Evolutionary conservation across 2,113 vertebrate genomes (phyloP).

Genomic region (Anhinga rufa): DNA sequence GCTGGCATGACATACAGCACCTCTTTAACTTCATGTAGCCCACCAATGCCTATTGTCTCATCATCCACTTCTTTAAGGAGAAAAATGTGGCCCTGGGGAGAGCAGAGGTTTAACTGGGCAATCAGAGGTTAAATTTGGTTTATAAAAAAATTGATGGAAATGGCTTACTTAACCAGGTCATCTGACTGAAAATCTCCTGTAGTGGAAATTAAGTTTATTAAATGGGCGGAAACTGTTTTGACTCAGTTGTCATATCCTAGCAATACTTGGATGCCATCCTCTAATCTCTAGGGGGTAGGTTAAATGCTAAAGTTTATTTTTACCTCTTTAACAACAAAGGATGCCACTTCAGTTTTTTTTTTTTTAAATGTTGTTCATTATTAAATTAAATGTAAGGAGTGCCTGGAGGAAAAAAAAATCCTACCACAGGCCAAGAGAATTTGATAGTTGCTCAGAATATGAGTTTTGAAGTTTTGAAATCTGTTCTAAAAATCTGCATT

Average conservation of each 20-base stretch:
- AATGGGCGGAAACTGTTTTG: not conserved
- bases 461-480: not conserved
- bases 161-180: not conserved
- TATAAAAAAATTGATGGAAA: not conserved
- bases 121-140: not conserved
- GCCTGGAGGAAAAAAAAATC: not conserved
- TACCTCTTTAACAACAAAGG: not conserved
- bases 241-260: not conserved
- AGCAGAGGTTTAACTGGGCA: not conserved
- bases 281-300: not conserved
- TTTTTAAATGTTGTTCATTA: fast-evolving
- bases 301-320: not conserved
- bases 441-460: not conserved
- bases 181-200: not conserved
- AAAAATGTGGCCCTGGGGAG: not conserved
- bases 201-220: not conserved
- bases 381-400: not conserved
- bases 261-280: not conserved
- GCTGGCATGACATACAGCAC: not conserved
- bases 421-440: not conserved
- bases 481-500: not conserved
- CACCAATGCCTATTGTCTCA: not conserved
- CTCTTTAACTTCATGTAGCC: not conserved
- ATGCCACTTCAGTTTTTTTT: not conserved
- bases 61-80: not conserved